A percentile compares a stretch with the other conserved stretches of the same genome.
Conservation (phyloP, 92 coral and sea anemone species). For the Metridium senile region DNA sequence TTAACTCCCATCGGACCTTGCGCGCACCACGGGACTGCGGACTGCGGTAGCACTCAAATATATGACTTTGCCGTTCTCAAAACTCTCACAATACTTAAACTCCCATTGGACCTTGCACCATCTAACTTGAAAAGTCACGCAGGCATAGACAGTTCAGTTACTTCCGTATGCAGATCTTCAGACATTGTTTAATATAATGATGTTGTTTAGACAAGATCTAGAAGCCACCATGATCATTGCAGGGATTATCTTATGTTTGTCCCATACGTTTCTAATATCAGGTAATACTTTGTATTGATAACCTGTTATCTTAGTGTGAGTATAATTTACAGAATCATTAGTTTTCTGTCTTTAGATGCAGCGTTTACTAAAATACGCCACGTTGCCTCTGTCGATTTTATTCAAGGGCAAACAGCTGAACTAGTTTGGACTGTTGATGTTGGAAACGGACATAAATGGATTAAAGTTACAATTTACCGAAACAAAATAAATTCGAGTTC, state of each 20-base stretch:
- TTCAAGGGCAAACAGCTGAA: background rate
- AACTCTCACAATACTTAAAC: too few species aligned
- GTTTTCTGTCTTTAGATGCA: background rate
- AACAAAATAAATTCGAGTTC: too few species aligned
- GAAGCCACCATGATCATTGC: background rate
- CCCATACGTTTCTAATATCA: background rate
- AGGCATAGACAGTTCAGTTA: background rate
- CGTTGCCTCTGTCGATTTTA: background rate
- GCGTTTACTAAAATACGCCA: background rate
- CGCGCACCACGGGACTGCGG: too few species aligned
- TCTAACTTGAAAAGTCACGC: background rate
- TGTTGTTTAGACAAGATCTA: background rate
- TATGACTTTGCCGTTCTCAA: too few species aligned
- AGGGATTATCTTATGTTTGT: background rate
- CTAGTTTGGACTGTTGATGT: background rate
- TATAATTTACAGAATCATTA: background rate
- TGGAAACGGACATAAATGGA: too few species aligned
- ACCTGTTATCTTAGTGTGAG: background rate
- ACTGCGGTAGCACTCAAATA: too few species aligned
- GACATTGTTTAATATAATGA: too few species aligned
- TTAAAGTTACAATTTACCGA: too few species aligned
- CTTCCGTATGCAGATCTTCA: background rate
- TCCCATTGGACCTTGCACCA: too few species aligned
- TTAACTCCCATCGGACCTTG: too few species aligned
- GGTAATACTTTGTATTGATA: background rate